Base-by-base conservation (phyloP, 2,888 invertebrate genomes). In the Campoletis raptor region DNA sequence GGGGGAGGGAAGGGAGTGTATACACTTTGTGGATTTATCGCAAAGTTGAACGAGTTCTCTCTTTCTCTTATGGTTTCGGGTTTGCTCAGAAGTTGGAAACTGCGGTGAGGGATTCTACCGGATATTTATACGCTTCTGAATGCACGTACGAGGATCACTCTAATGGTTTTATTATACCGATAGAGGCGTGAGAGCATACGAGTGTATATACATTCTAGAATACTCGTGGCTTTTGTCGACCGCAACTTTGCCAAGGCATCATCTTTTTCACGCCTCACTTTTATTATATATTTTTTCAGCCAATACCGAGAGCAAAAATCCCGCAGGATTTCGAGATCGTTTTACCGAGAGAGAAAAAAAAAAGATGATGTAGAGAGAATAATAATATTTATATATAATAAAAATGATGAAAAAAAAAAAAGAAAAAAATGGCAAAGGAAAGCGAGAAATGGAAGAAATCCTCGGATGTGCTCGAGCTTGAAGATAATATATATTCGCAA, bases 151-250 rank as follows among this genome's bases (percentile, higher is more conserved):
- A 93, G 94, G 94, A 94, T 94, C 94, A 94, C 91, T 92, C 94
- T 94, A 94, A 94, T 94, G 94, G 94, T 94, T 94, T 94, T 94
- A 94, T 94, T 94, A 94, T 94, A 93, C 94, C 90, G 92, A 93
- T 93, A 93, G 83, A 83, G 83, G 80, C 64, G 76, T 57, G 85
- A 67, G 76, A 73, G 79, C 70, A 79, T 37, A 52, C 78, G 74
- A 48, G 78, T 80, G 69, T 69, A 48, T 81, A 52, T 69, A 70
- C 45, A 57, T 48, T 76, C 57, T n/a, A 15, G 52, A 57, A 61
- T 40, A 45, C 86, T 77, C 66, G 79, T 69, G 84, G 87, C 78
- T 88, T 85, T 86, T 85, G 76, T 85, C 83, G 87, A 81, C 85
- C 81, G 87, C 73, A 81, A 76, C 85, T 81, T 81, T 76, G 30